Conservation (phyloP, 2,888 invertebrate species). For the Lypha dubia region DNA sequence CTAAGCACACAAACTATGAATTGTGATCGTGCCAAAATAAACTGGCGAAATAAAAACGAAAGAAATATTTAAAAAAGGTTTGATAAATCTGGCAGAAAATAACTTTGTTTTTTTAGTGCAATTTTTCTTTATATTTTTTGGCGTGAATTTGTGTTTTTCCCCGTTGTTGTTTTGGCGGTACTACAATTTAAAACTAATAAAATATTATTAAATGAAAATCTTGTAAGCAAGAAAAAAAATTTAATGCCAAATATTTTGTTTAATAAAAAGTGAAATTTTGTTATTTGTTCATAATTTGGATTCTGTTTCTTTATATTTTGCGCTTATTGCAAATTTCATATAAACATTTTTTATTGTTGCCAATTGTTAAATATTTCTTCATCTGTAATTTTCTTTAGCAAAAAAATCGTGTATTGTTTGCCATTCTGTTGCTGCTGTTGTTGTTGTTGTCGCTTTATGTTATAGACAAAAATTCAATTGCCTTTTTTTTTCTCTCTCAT, state of each 20-base stretch:
- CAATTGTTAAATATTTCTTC: constrained; percentile 63
- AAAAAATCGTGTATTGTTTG: constrained; percentile 65
- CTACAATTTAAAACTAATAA: constrained; percentile 62
- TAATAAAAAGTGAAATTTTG: constrained; percentile 69
- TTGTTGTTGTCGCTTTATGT: constrained; percentile 16
- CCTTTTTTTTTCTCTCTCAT: constrained; percentile 58
- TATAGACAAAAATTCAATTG: constrained; percentile 68
- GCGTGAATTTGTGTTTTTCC: too few species aligned
- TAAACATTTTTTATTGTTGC: constrained; percentile 54
- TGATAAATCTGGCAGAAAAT: constrained; percentile 45
- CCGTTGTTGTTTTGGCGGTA: constrained; percentile 6
- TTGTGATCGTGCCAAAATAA: constrained; percentile 65
- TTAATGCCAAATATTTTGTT: constrained; percentile 65
- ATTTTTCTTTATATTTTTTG: constrained; percentile 22
- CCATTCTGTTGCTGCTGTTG: constrained; percentile 6
- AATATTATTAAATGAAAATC: constrained; percentile 70
- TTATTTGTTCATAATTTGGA: constrained; percentile 40
- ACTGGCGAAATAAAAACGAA: constrained; percentile 19
- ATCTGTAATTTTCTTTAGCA: constrained; percentile 51
- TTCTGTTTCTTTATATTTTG: constrained; percentile 8
- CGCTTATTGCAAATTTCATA: constrained; percentile 19
- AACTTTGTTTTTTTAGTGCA: constrained; percentile 6
- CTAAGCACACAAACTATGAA: constrained; percentile 60
- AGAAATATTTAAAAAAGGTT: constrained; percentile 34
- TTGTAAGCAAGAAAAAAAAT: constrained; percentile 66